phyloP scores from a whole-genome alignment of 2,888 invertebrate species.

The Leptura quadrifasciata region DNA sequence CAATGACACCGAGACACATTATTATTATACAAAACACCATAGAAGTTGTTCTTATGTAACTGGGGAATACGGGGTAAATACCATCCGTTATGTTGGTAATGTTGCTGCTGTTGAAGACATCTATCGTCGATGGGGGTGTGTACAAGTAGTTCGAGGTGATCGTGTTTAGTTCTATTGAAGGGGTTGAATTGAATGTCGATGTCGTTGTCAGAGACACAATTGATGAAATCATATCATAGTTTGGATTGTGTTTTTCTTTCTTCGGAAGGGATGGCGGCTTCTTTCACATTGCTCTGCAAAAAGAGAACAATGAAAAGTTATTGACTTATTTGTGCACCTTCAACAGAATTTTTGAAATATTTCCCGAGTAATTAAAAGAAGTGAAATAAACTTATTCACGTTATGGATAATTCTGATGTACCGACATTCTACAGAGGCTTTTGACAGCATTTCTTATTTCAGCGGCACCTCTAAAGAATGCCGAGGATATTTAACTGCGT shows the following conservation, averaged over 20 bases:
- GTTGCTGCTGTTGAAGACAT: slow-evolving; percentile 58
- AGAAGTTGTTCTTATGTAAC: slow-evolving; percentile 91
- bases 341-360: too few relatives aligned
- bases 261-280: slow-evolving; percentile 8
- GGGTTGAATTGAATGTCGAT: slow-evolving; percentile 59
- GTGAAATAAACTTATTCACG: too few relatives aligned
- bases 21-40: slow-evolving; percentile 92
- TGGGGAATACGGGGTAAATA: slow-evolving; percentile 78
- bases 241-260: slow-evolving; percentile 40
- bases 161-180: slow-evolving; percentile 60
- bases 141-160: slow-evolving; percentile 66
- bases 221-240: slow-evolving; percentile 72
- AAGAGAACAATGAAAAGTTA: not conserved
- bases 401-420: too few relatives aligned
- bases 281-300: slow-evolving; percentile 14
- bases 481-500: not conserved
- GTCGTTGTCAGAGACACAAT: slow-evolving; percentile 63
- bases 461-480: not conserved
- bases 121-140: slow-evolving; percentile 58
- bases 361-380: too few relatives aligned
- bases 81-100: slow-evolving; percentile 64
- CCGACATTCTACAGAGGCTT: too few relatives aligned
- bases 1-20: slow-evolving; percentile 92
- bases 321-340: too few relatives aligned
- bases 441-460: too few relatives aligned